These are phyloP conservation scores for Drosophila funebris DNA, from an alignment of 1,140 invertebrate genomes.

Conservation along the genomic window DNA sequence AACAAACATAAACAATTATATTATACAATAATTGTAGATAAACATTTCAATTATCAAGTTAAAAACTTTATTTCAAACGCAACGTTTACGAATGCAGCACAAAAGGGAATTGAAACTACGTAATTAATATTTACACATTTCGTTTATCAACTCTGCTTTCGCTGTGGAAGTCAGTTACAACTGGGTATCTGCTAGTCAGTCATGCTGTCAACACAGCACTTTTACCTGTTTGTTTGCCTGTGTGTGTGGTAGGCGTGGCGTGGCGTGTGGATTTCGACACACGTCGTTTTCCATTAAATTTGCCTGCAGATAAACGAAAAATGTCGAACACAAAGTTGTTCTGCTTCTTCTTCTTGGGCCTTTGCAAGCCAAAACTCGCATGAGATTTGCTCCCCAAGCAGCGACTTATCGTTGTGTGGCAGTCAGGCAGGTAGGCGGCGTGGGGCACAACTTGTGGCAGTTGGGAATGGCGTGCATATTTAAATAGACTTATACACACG, in stretches of 20 bases:
- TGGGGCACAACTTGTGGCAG: neutral
- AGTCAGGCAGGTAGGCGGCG: no score
- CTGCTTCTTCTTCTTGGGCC: neutral
- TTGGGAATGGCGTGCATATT: constrained; percentile 7
- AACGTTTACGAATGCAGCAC: neutral
- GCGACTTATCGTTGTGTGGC: constrained; percentile 20
- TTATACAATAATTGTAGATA: no score
- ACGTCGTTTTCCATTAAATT: constrained; percentile 78
- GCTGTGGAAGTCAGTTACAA: neutral
- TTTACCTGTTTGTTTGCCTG: neutral
- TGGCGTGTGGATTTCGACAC: constrained; percentile 39
- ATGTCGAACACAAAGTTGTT: constrained; percentile 61
- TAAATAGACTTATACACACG: constrained; percentile 28
- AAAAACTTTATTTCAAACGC: no score
- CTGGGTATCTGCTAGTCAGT: neutral
- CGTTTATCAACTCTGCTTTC: neutral
- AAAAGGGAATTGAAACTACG: neutral
- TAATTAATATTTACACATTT: no score
- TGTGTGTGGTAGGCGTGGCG: constrained; percentile 23
- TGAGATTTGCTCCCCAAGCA: constrained; percentile 41
- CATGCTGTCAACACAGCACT: neutral
- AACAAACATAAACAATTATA: no score
- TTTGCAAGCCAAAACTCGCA: constrained; percentile 27
- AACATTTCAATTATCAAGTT: no score
- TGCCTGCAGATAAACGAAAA: constrained; percentile 68